Conservation (phyloP, 2,888 invertebrate species). For the Synanthedon myopaeformis region DNA sequence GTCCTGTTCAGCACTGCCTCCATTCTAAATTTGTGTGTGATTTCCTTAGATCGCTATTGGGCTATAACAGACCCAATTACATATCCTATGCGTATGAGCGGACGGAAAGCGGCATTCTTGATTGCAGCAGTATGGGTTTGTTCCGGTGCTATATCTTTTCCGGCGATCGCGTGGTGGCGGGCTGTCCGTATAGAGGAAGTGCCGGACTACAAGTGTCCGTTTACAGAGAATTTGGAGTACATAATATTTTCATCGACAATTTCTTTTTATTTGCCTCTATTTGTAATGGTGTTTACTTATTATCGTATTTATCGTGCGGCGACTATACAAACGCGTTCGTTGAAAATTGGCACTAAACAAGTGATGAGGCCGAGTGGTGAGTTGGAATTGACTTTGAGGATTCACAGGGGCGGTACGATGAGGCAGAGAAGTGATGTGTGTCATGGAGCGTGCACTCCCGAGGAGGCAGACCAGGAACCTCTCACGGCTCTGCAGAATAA, state of each 20-base stretch:
- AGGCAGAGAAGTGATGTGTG: conserved; percentile 69
- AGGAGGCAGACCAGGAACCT: conserved; percentile 78
- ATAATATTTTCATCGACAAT: conserved; percentile 97
- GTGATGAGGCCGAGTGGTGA: conserved; percentile 88
- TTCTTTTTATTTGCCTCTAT: conserved; percentile 95
- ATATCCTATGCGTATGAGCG: conserved; percentile 95
- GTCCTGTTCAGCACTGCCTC: conserved; percentile 98
- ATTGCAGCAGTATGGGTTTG: conserved; percentile 97
- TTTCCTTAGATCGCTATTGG: conserved; percentile 97
- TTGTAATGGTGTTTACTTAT: conserved; percentile 99
- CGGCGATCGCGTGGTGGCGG: conserved; percentile 97
- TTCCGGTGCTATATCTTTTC: conserved; percentile 96
- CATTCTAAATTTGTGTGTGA: conserved; percentile 96
- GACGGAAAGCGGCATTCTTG: conserved; percentile 84
- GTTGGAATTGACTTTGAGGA: conserved; percentile 88
- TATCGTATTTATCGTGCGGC: conserved; percentile 96
- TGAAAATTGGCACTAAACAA: conserved; percentile 92
- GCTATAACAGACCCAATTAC: conserved; percentile 98
- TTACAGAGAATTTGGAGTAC: conserved; percentile 96
- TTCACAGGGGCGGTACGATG: conserved; percentile 90
- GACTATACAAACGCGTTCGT: conserved; percentile 88
- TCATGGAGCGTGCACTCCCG: conserved; percentile 74
- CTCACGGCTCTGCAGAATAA: conserved; percentile 83
- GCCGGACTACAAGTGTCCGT: conserved; percentile 89
- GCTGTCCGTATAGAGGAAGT: conserved; percentile 85